A percentile compares a stretch with the other conserved stretches of the same genome.
phyloP scores from a whole-genome alignment of 2,888 invertebrate species.

The Sarcophaga rosellei region DNA sequence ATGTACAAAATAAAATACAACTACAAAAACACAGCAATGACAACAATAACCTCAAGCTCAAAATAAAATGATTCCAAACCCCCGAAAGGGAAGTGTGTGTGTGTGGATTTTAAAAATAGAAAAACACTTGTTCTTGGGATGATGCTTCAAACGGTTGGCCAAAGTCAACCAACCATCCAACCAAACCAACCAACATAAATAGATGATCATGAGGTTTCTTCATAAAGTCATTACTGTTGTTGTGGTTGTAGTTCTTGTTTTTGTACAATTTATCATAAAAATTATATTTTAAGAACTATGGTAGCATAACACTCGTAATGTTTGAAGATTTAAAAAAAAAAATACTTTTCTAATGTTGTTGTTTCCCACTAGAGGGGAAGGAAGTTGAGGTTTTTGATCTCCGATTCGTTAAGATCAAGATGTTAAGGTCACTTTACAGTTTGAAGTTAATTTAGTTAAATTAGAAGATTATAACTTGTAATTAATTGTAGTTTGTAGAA shows the following conservation, averaged over 20 bases:
- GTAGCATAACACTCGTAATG: background rate
- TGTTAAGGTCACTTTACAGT: constrained; percentile 28
- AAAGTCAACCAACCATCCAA: background rate
- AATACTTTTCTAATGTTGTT: no score
- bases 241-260: background rate
- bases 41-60: background rate
- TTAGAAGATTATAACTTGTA: background rate
- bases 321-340: no score
- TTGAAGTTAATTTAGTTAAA: constrained; percentile 11
- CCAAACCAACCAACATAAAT: background rate
- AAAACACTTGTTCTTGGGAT: no score
- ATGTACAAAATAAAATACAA: background rate
- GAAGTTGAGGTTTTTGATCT: no score
- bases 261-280: background rate
- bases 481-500: constrained; percentile 12
- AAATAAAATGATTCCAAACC: no score
- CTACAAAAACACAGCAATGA: background rate
- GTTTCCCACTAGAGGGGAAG: no score
- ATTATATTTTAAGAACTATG: background rate
- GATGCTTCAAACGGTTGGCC: no score
- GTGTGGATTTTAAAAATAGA: no score
- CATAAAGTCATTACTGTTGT: background rate
- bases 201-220: no score
- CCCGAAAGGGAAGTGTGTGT: background rate
- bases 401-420: background rate